Percentiles rank a stretch among this genome's conserved stretches.
phyloP scores from a whole-genome alignment of 2,113 vertebrate species.

The Pseudonaja textilis region DNA sequence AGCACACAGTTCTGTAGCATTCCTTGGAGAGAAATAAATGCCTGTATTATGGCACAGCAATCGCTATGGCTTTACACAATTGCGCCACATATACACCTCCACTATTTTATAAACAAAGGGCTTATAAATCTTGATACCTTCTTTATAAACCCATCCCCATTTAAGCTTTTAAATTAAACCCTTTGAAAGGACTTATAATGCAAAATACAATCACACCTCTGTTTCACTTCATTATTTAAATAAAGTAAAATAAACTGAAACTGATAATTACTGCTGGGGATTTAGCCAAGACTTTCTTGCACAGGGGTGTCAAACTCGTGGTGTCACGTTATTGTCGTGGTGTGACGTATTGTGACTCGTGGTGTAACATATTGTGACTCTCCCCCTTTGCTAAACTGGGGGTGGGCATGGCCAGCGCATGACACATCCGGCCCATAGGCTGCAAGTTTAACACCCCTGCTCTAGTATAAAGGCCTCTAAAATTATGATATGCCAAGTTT shows the following conservation, averaged over 20 bases:
- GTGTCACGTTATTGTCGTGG: too few relatives aligned
- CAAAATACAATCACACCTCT: not conserved
- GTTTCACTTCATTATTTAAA: constrained; percentile 4
- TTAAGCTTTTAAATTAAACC: constrained; percentile 27
- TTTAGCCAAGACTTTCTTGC: constrained; percentile 5
- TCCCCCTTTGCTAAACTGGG: too few relatives aligned
- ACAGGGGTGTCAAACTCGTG: too few relatives aligned
- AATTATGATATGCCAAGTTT: constrained; percentile 23
- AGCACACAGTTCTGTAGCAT: constrained; percentile 3
- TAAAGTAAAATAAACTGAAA: constrained; percentile 29
- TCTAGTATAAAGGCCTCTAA: constrained; percentile 15
- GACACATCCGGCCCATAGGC: too few relatives aligned
- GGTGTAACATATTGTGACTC: too few relatives aligned
- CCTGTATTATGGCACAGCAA: constrained; percentile 2
- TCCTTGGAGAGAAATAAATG: constrained; percentile 18
- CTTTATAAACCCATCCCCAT: constrained; percentile 8
- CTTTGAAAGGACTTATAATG: not conserved
- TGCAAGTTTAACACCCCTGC: too few relatives aligned
- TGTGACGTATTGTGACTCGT: too few relatives aligned
- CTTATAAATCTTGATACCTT: constrained; percentile 45
- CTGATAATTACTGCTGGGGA: constrained; percentile 37
- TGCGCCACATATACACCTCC: constrained; percentile 14
- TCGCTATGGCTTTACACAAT: too few relatives aligned
- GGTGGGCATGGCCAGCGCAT: too few relatives aligned
- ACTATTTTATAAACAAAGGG: constrained; percentile 31